These are phyloP conservation scores for Drosophila pullipes DNA, from an alignment of 2,888 invertebrate genomes.

Conservation along the genomic window DNA sequence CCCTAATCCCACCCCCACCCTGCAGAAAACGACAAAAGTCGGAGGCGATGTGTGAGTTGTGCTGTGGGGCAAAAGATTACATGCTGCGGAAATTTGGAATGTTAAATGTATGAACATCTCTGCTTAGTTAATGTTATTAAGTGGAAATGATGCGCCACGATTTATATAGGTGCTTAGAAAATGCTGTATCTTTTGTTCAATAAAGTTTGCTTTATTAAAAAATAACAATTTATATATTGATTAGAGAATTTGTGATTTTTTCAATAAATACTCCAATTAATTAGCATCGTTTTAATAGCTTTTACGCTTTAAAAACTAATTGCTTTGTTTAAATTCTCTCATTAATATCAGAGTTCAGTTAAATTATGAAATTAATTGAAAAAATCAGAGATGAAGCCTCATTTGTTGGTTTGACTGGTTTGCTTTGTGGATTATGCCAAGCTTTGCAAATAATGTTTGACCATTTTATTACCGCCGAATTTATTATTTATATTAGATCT, in stretches of 20 bases:
- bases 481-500: background rate
- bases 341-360: background rate
- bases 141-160: constrained; percentile 2
- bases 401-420: background rate
- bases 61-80: constrained; percentile 18
- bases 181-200: background rate
- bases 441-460: too few relatives aligned
- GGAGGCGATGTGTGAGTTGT: background rate
- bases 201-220: background rate
- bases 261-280: background rate
- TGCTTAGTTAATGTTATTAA: constrained; percentile 1
- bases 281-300: background rate
- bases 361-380: background rate
- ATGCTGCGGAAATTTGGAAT: constrained; percentile 6
- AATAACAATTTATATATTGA: background rate
- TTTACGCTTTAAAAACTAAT: background rate
- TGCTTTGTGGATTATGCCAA: background rate
- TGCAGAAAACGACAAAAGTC: background rate
- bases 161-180: background rate
- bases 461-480: background rate
- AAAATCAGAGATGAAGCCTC: background rate
- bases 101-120: background rate
- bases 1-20: background rate
- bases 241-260: background rate
- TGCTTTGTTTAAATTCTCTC: background rate